Conservation (phyloP, 2,888 invertebrate species). For the Physocephala rufipes region DNA sequence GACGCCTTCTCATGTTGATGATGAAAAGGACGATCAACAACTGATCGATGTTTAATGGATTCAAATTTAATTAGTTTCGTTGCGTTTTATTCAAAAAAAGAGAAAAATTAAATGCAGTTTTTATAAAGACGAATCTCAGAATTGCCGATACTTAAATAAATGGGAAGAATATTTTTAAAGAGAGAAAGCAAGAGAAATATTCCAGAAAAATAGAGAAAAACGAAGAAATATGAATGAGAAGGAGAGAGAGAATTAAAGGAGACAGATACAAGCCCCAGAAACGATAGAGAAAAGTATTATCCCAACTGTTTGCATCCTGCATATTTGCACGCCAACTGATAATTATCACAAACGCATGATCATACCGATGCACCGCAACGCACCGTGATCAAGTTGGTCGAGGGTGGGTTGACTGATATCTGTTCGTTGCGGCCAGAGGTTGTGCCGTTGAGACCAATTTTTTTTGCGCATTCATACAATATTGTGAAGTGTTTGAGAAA, state of each 20-base stretch:
- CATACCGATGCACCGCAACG: slow-evolving; percentile 7
- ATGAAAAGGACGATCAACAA: slow-evolving; percentile 10
- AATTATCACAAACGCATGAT: slow-evolving; percentile 54
- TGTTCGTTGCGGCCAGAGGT: slow-evolving; percentile 58
- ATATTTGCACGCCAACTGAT: slow-evolving; percentile 64
- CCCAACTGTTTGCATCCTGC: slow-evolving; percentile 44
- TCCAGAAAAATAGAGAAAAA: too few relatives aligned
- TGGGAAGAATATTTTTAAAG: slow-evolving; percentile 24
- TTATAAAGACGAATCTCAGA: too few relatives aligned
- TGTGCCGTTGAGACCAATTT: slow-evolving; percentile 46
- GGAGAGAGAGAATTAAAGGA: background rate
- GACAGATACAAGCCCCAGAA: slow-evolving; percentile 36
- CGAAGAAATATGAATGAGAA: too few relatives aligned
- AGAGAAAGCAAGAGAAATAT: too few relatives aligned
- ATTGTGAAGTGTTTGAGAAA: slow-evolving; percentile 34
- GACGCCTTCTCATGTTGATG: background rate
- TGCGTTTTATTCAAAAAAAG: slow-evolving; percentile 48
- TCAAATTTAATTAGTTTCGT: slow-evolving; percentile 37
- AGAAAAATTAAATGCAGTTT: too few relatives aligned
- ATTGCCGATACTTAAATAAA: too few relatives aligned
- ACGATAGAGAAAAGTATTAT: slow-evolving; percentile 30
- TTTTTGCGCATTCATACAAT: background rate
- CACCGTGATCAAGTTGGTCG: slow-evolving; percentile 2
- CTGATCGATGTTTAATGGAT: slow-evolving; percentile 34
- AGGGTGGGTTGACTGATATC: slow-evolving; percentile 36